These are phyloP conservation scores for Drosophila pectinifera DNA, from an alignment of 1,140 invertebrate species.

Conservation along the genomic window DNA sequence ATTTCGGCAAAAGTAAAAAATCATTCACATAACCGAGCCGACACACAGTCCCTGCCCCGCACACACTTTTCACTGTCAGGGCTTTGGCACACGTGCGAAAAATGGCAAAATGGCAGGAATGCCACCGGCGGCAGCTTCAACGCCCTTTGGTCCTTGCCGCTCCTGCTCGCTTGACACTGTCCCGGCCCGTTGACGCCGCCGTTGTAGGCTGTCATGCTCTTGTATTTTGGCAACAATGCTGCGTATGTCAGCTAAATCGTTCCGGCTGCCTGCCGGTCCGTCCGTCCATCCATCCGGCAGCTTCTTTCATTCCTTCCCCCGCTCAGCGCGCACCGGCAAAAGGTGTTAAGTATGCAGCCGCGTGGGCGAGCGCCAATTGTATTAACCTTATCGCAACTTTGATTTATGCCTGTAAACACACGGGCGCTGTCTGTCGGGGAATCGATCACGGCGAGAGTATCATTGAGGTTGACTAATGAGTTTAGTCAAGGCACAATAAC, in stretches of 20 bases:
- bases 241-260: slow-evolving; percentile 58
- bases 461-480: slow-evolving; percentile 44
- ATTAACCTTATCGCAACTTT: slow-evolving; percentile 72
- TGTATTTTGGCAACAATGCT: slow-evolving; percentile 77
- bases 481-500: slow-evolving; percentile 6
- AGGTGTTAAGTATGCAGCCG: slow-evolving; percentile 67
- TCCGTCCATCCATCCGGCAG: slow-evolving; percentile 17
- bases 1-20: slow-evolving; percentile 70
- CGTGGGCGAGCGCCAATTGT: slow-evolving; percentile 43
- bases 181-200: slow-evolving; percentile 39
- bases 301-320: slow-evolving; percentile 29
- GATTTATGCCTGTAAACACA: slow-evolving; percentile 73
- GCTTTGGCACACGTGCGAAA: slow-evolving; percentile 65
- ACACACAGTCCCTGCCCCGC: slow-evolving; percentile 41
- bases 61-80: slow-evolving; percentile 74
- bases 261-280: slow-evolving; percentile 45
- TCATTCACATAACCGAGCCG: slow-evolving; percentile 64
- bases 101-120: slow-evolving; percentile 49
- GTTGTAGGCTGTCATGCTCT: slow-evolving; percentile 66
- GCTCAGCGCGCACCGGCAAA: slow-evolving; percentile 46
- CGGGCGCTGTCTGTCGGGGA: slow-evolving; percentile 26
- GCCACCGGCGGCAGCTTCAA: slow-evolving; percentile 59
- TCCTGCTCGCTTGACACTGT: slow-evolving; percentile 16
- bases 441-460: slow-evolving; percentile 25
- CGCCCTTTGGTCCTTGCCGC: slow-evolving; percentile 34